Conservation (phyloP, 1,140 invertebrate genomes). For the Drosophila kikkawai region DNA sequence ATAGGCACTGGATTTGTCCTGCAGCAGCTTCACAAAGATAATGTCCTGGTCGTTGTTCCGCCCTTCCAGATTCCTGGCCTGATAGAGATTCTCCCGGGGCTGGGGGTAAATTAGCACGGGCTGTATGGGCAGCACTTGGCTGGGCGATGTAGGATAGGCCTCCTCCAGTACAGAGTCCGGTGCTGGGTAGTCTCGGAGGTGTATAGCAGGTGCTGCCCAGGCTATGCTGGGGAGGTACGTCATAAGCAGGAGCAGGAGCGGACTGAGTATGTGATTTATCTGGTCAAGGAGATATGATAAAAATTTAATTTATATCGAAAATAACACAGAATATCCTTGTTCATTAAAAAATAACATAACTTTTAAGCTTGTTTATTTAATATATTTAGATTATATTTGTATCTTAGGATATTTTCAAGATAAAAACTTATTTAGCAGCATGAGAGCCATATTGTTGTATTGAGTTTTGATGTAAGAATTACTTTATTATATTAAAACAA, state of each 20-base stretch:
- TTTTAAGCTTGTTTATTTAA: not conserved
- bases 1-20: conserved; percentile 63
- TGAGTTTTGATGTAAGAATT: not conserved
- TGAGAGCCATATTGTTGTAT: not conserved
- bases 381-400: not conserved
- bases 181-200: conserved; percentile 11
- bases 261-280: conserved; percentile 6
- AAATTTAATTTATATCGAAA: not conserved
- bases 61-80: conserved; percentile 58
- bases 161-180: conserved; percentile 25
- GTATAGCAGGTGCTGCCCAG: conserved; percentile 38
- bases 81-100: conserved; percentile 43
- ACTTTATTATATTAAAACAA: not conserved
- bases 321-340: not conserved
- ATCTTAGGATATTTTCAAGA: not conserved
- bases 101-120: conserved; percentile 75
- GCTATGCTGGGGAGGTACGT: conserved; percentile 22
- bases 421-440: not conserved
- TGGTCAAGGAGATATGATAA: not conserved
- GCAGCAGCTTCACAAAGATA: conserved; percentile 73
- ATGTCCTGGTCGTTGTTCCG: conserved; percentile 62
- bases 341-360: too few relatives aligned
- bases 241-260: conserved; percentile 9
- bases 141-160: conserved; percentile 61
- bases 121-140: conserved; percentile 71